phyloP scores from a whole-genome alignment of 2,888 invertebrate species.

The Aporophyla nigra region DNA sequence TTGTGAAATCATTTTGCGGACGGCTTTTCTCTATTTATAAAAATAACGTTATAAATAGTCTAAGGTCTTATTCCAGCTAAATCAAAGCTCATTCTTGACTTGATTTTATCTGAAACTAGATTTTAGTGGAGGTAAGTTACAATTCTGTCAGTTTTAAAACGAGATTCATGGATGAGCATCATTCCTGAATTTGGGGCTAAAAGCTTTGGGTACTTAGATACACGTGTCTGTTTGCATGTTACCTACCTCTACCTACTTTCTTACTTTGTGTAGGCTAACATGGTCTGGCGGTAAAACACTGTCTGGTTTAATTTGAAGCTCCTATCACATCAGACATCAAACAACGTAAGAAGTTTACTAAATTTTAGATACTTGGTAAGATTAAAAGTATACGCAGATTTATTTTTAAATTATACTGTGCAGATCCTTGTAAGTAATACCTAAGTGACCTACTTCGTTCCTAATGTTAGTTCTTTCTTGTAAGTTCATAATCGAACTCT shows the following conservation, averaged over 20 bases:
- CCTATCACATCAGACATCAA: slow-evolving; percentile 6
- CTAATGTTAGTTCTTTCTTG: slow-evolving; percentile 11
- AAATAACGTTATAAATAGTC: neutral
- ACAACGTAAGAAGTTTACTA: neutral
- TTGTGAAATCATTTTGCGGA: neutral
- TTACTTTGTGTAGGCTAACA: neutral
- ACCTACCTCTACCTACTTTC: neutral
- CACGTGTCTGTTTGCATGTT: neutral
- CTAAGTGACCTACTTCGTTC: neutral
- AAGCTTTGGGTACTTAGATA: slow-evolving; percentile 8
- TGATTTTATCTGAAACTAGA: neutral
- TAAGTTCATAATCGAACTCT: neutral
- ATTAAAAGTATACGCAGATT: neutral
- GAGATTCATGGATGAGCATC: neutral
- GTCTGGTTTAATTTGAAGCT: neutral
- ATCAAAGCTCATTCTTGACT: neutral
- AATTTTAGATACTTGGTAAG: neutral
- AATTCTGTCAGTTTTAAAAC: slow-evolving; percentile 13
- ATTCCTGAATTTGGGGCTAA: neutral
- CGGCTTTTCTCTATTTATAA: neutral
- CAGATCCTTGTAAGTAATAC: neutral
- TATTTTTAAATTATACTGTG: neutral
- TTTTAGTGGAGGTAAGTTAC: too few relatives aligned
- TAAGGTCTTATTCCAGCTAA: neutral
- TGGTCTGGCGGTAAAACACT: neutral